Base-by-base conservation (phyloP, 2,888 invertebrate species). In the Cheilosia vernalis region DNA sequence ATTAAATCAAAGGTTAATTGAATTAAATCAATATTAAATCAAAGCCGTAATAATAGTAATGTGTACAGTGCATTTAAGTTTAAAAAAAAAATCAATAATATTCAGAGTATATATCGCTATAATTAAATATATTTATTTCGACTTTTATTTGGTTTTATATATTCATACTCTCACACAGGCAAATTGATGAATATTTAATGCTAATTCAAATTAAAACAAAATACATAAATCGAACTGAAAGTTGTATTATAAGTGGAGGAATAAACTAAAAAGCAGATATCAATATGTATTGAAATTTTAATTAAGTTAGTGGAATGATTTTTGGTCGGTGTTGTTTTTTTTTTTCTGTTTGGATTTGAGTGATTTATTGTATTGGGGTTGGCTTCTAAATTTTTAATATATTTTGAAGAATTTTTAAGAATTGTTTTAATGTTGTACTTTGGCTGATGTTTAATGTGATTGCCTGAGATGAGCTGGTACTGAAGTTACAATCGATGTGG, bases 11-110 rank as follows among this genome's bases (percentile, higher is more conserved):
- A 60, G 17, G 4, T 73, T 37, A 79, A 79, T 63, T 58, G 51
- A 76, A 77, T 61, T 17, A 69, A 76, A 63, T 61, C 17, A 72
- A 33, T 63, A 67, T 55, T 19, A 73, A 76, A 81, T 79, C 13
- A 81, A 81, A 81, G 69, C 74, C 49, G 58, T 69, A 67, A 67
- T 69, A 67, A 67, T 60, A 60, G 42, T 55, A 61, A 79, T 80
- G 80, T 80, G 80, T 80, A 80, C 61, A 80, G 80, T 80, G 80
- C 80, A 80, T 37, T 61, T 67, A 73, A 73, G 60, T 78, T 30
- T 24, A 56, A 69, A 63, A 69, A 74, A 55, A 51, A 74, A 73
- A 80, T 67, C 79, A 79, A 79, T 37, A 37, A 67, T 80, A 67
- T 55, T 67, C 67, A 67, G 73, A 80, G 51, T 51, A 51, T 51